Evolutionary conservation across 1,140 invertebrate species (phyloP).

Genomic region (Drosophila hydei): DNA sequence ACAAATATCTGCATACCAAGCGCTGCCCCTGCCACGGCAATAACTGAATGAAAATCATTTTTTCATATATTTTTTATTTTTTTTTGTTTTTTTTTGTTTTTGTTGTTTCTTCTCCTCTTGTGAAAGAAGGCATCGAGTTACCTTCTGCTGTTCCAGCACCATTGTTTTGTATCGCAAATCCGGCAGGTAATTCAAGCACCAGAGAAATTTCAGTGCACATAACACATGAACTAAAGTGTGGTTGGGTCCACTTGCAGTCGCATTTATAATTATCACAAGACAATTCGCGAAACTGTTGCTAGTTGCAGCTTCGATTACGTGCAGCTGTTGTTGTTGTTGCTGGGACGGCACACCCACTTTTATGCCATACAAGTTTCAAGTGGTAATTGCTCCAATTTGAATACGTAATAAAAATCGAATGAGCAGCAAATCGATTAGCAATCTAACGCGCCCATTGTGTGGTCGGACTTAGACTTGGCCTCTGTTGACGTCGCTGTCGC

Average conservation of each 20-base stretch:
- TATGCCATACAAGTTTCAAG: constrained; percentile 74
- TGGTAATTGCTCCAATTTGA: constrained; percentile 83
- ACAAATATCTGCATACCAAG: constrained; percentile 80
- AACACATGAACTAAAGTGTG: constrained; percentile 35
- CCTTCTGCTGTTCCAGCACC: constrained; percentile 38
- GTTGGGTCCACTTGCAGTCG: constrained; percentile 50
- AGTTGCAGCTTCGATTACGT: constrained; percentile 43
- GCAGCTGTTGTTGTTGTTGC: constrained; percentile 8
- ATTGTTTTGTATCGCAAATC: constrained; percentile 68
- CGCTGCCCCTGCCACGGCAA: constrained; percentile 44
- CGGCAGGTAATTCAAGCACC: constrained; percentile 75
- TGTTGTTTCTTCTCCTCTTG: constrained; percentile 51
- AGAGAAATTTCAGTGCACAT: constrained; percentile 72
- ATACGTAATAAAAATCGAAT: constrained; percentile 80
- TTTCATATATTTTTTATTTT: constrained; percentile 9
- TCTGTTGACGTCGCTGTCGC: not conserved
- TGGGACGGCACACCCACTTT: constrained; percentile 70
- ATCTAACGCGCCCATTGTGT: constrained; percentile 82
- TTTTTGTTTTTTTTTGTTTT: constrained; percentile 1
- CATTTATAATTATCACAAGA: constrained; percentile 78
- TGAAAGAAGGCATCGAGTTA: constrained; percentile 79
- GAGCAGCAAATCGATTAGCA: constrained; percentile 82
- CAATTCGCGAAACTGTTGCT: constrained; percentile 64
- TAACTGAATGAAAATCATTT: constrained; percentile 77
- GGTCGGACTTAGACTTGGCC: constrained; percentile 53